Evolutionary conservation across 2,113 vertebrate genomes (phyloP).

Genomic region (Upupa epops): DNA sequence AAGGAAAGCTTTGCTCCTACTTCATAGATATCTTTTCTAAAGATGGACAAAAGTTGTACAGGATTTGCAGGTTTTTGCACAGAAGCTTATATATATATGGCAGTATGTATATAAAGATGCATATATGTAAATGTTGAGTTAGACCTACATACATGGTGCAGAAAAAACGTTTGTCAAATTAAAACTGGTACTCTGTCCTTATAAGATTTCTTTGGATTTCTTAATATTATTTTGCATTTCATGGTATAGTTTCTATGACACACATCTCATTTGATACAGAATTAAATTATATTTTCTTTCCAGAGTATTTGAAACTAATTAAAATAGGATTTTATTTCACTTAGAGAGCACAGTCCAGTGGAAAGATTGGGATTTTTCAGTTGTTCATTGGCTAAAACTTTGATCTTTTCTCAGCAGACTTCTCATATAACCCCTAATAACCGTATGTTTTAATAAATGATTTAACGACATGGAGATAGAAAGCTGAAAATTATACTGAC

Average conservation of each 20-base stretch:
- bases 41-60: background rate
- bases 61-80: background rate
- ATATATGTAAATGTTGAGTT: background rate
- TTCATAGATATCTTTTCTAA: background rate
- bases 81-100: background rate
- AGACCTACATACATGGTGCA: background rate
- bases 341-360: background rate
- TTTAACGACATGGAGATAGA: background rate
- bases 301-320: background rate
- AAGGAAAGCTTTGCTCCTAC: background rate
- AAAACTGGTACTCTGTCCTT: background rate
- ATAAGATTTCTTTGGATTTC: background rate
- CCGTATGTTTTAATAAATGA: background rate
- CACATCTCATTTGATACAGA: background rate
- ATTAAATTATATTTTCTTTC: background rate
- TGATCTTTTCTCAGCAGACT: background rate
- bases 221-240: background rate
- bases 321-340: background rate
- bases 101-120: background rate
- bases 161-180: background rate
- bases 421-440: background rate
- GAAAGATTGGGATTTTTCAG: background rate
- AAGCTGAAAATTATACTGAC: background rate
- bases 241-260: background rate
- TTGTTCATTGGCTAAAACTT: background rate